Percentiles rank a stretch among this genome's conserved stretches.
phyloP scores from a whole-genome alignment of 2,797 vertebrate species.

The Somateria mollissima region DNA sequence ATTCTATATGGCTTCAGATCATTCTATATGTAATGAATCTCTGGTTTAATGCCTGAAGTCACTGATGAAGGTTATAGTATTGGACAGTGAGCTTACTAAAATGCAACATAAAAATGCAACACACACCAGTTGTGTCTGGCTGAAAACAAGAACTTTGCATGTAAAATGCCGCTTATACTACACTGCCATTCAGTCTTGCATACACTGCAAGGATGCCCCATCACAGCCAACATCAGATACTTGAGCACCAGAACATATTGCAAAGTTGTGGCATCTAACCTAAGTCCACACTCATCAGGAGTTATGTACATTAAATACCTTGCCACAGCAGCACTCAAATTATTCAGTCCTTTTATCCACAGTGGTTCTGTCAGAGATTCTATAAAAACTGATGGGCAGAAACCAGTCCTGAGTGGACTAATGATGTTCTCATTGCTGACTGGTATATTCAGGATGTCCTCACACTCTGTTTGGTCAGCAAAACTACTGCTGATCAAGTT shows the following conservation, averaged over 20 bases:
- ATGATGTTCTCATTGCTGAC: neutral
- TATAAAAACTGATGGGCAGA: neutral
- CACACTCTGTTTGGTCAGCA: fast-evolving
- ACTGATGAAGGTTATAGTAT: neutral
- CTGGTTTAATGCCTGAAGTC: neutral
- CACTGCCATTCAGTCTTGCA: neutral
- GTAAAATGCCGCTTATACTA: neutral
- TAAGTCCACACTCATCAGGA: neutral
- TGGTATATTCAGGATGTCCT: neutral
- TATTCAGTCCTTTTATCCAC: neutral
- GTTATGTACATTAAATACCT: neutral
- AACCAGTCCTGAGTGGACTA: neutral
- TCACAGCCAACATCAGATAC: neutral
- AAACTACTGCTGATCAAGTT: neutral
- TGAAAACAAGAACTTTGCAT: neutral
- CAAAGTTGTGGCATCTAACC: neutral
- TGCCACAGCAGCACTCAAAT: neutral
- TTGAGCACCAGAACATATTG: neutral
- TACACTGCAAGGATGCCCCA: neutral
- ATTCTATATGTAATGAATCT: neutral
- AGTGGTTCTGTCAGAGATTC: neutral
- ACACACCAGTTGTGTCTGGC: neutral
- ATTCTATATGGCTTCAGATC: too few relatives aligned
- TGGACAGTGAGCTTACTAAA: neutral
- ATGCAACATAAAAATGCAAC: neutral